These are phyloP conservation scores for Phoebastria nigripes DNA, from an alignment of 2,797 vertebrate genomes.

Conservation along the genomic window DNA sequence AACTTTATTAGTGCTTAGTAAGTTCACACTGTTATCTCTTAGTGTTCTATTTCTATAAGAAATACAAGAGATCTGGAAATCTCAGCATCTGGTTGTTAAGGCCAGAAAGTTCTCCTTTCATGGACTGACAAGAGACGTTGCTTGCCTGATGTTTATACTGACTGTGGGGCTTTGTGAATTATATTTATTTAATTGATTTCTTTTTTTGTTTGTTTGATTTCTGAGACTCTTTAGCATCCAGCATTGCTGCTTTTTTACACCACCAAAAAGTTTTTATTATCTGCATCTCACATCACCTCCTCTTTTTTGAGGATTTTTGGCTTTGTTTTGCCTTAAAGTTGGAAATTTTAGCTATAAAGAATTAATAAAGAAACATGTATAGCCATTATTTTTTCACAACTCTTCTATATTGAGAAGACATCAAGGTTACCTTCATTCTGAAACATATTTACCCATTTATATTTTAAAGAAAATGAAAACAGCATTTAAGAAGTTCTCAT, in stretches of 20 bases:
- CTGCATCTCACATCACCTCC: neutral
- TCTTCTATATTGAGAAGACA: neutral
- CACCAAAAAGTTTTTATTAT: neutral
- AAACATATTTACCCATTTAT: neutral
- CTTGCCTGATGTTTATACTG: constrained; percentile 29
- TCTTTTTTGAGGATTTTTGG: neutral
- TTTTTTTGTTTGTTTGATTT: neutral
- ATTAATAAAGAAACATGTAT: neutral
- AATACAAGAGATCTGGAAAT: constrained; percentile 37
- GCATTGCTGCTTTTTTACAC: neutral
- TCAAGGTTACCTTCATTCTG: neutral
- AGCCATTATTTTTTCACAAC: neutral
- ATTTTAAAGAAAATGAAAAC: neutral
- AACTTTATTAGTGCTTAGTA: constrained; percentile 13
- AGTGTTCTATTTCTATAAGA: constrained; percentile 25
- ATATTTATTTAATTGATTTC: constrained; percentile 35
- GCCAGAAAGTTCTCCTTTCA: constrained; percentile 41
- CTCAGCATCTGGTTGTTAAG: constrained; percentile 9
- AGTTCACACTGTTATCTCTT: constrained; percentile 13
- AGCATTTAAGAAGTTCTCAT: neutral
- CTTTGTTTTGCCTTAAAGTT: neutral
- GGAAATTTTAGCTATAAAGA: neutral
- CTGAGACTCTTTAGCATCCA: neutral
- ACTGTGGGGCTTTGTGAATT: neutral
- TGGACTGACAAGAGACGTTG: neutral